Base-by-base conservation (phyloP, 2,113 vertebrate genomes). In the Podilymbus podiceps region DNA sequence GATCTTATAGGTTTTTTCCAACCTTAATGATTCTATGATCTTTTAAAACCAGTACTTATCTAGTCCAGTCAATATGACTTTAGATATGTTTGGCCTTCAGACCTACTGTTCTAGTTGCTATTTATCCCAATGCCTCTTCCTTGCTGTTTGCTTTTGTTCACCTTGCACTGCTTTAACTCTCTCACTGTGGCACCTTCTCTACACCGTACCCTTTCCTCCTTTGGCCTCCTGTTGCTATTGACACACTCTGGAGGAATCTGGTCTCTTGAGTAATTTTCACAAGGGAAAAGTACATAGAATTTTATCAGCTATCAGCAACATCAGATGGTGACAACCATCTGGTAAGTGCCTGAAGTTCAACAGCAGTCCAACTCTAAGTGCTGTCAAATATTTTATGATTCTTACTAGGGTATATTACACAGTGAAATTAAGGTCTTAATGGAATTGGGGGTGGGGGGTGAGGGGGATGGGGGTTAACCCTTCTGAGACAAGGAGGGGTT, bases 31-130 rank as follows among this genome's bases (percentile, higher is more conserved):
- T 38, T 38, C 38, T 38, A 38, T 38, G 38, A 38, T 71, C 71
- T 95, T 94, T 89, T 89, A 91, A 84, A 94, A 95, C 78, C 63
- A 78, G 83, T 75, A 86, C 17, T 92, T 27, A 44, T 33, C 31
- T 66, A 33, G 40, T 77, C 60, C 50, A 76, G 53, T 58, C 69
- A 81, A 47, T 35, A 49, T 9, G 56, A 42, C 30, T 53, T 79
- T 6, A 87, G 38, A 31, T 24, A 59, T 4, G 49, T 76, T 22
- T 85, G 63, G 67, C 71, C 74, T 96, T 91, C 64, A 73, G 17
- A 92, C 75, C 49, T 80, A 28, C 58, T 74, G 11, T 52, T 95
- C 12, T 28, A 59, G 63, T 11, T 93, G 56, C 49, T 75, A 5
- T 63, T 83, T 88, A 80, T 83, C 86, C 35, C 28, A n/a, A 58